Percentiles rank a stretch among this genome's conserved stretches.
Conservation (phyloP, 2,888 invertebrate genomes). For the Limnephilus marmoratus region DNA sequence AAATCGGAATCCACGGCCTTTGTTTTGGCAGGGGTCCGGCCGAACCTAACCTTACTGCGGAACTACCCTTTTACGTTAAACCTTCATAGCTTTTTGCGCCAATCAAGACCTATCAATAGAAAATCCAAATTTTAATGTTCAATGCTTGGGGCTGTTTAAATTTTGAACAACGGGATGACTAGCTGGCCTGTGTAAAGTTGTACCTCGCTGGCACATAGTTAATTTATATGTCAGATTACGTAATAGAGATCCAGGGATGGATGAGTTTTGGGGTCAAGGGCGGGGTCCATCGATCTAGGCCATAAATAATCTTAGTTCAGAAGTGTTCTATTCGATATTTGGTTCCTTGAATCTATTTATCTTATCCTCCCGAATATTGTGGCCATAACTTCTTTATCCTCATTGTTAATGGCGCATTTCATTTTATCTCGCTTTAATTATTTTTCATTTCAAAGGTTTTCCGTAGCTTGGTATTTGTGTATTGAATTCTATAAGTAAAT, state of each 20-base stretch:
- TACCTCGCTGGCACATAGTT: neutral
- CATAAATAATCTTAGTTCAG: neutral
- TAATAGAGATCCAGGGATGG: neutral
- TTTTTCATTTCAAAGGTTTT: too few species aligned
- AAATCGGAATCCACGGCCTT: slow-evolving; percentile 11
- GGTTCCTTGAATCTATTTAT: neutral
- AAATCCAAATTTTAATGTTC: neutral
- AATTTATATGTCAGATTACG: neutral
- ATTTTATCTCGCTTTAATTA: too few species aligned
- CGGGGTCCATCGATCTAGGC: neutral
- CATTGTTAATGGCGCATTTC: too few species aligned
- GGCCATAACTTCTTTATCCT: too few species aligned
- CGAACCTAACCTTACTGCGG: neutral
- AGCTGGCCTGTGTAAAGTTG: neutral
- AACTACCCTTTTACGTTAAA: neutral
- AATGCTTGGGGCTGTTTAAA: slow-evolving; percentile 2
- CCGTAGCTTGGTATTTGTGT: too few species aligned
- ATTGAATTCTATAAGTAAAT: too few species aligned
- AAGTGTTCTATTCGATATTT: neutral
- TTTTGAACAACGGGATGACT: neutral
- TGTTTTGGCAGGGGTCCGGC: neutral
- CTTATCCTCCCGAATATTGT: neutral
- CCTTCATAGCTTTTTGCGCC: neutral
- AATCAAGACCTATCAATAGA: neutral
- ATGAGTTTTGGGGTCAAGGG: neutral